phyloP scores from a whole-genome alignment of 1,140 invertebrate species.

The Microplitis demolitor region DNA sequence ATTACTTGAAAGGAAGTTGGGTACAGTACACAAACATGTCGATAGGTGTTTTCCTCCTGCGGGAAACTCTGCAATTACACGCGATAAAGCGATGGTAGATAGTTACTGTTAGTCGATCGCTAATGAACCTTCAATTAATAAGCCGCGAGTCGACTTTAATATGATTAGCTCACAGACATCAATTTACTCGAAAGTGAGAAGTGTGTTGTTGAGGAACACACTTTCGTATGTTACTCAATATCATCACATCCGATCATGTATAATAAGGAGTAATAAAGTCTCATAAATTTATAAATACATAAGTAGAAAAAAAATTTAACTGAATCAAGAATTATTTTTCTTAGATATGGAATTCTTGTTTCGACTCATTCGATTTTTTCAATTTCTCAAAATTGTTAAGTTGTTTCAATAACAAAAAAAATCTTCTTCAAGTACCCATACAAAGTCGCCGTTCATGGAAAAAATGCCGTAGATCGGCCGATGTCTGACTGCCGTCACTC shows the following conservation, averaged over 20 bases:
- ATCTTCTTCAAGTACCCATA: too few relatives aligned
- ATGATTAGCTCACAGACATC: conserved; percentile 26
- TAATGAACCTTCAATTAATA: conserved; percentile 35
- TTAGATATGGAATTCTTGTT: too few relatives aligned
- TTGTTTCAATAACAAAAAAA: too few relatives aligned
- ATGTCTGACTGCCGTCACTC: too few relatives aligned
- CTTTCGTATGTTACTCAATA: not conserved
- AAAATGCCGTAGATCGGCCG: too few relatives aligned
- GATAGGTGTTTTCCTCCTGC: conserved; percentile 16
- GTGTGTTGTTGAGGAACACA: conserved; percentile 4
- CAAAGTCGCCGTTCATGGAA: too few relatives aligned
- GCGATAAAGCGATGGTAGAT: conserved; percentile 13
- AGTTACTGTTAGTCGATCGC: conserved; percentile 27
- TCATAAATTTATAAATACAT: too few relatives aligned
- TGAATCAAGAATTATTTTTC: too few relatives aligned
- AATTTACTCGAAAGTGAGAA: conserved; percentile 18
- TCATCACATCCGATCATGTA: not conserved
- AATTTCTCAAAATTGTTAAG: too few relatives aligned
- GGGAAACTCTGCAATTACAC: conserved; percentile 19
- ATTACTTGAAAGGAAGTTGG: conserved; percentile 3
- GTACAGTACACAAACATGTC: conserved; percentile 5
- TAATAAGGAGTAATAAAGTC: not conserved
- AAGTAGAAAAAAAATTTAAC: too few relatives aligned
- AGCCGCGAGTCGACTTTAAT: conserved; percentile 32
- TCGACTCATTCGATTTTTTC: too few relatives aligned